Percentiles rank a stretch among this genome's conserved stretches.
Conservation (phyloP, 2,797 vertebrate species). For the Epinephelus malabaricus region DNA sequence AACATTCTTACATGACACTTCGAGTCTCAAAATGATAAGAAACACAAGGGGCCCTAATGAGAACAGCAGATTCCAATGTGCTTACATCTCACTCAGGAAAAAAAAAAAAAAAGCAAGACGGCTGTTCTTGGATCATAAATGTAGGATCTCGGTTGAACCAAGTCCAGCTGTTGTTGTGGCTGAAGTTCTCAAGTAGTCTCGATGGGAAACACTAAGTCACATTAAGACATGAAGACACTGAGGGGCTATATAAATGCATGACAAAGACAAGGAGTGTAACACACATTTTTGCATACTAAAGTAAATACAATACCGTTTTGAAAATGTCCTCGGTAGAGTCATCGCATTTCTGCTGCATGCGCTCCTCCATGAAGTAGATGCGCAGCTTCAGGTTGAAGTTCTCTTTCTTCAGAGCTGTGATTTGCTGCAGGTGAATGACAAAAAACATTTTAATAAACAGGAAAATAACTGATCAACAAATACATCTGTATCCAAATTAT, state of each 20-base stretch:
- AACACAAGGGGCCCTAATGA: slow-evolving; percentile 13
- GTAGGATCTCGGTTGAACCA: slow-evolving; percentile 30
- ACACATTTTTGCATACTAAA: not conserved
- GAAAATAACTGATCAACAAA: not conserved
- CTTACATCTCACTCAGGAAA: slow-evolving; percentile 31
- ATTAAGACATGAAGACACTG: not conserved
- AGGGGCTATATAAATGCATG: slow-evolving; percentile 11
- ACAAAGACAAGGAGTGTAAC: slow-evolving; percentile 3
- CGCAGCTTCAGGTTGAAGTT: slow-evolving; percentile 99
- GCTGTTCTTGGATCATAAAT: slow-evolving; percentile 26
- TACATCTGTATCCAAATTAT: too few relatives aligned
- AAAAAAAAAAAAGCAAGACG: slow-evolving; percentile 21
- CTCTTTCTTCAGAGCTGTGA: slow-evolving; percentile 97
- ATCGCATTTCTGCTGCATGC: slow-evolving; percentile 95
- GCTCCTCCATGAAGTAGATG: slow-evolving; percentile 98
- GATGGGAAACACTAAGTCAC: slow-evolving; percentile 40
- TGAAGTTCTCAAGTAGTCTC: slow-evolving; percentile 35
- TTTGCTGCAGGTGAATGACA: slow-evolving; percentile 87
- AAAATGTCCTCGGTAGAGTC: slow-evolving; percentile 94
- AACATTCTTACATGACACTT: slow-evolving; percentile 34
- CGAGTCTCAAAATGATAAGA: slow-evolving; percentile 10
- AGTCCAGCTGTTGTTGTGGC: slow-evolving; percentile 50
- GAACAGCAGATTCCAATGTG: slow-evolving; percentile 45
- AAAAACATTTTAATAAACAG: slow-evolving; percentile 4
- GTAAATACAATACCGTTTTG: slow-evolving; percentile 87